Conservation (phyloP, 35 echinoderm and acorn worm genomes). For the Anneissia japonica region DNA sequence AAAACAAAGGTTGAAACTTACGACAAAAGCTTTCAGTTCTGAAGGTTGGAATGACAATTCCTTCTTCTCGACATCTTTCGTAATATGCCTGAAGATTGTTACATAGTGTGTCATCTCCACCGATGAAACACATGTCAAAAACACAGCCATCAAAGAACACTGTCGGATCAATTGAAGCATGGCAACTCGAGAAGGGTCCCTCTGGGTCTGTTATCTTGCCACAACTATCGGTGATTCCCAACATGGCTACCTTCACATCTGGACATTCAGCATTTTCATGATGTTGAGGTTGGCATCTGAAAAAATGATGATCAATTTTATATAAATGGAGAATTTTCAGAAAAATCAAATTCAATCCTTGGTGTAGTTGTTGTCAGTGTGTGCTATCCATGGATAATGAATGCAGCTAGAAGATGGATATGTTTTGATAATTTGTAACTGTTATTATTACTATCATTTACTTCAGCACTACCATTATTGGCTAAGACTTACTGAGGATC, state of each 20-base stretch:
- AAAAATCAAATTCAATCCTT: too few relatives aligned
- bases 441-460: too few relatives aligned
- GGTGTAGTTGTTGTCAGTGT: too few relatives aligned
- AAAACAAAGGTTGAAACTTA: too few relatives aligned
- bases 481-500: slow-evolving; percentile 2
- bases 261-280: background rate
- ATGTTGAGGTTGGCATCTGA: background rate
- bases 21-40: background rate
- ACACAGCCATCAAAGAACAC: background rate
- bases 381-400: too few relatives aligned
- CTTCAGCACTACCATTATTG: too few relatives aligned
- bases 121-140: slow-evolving; percentile 1
- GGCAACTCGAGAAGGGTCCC: background rate
- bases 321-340: too few relatives aligned
- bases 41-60: background rate
- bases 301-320: too few relatives aligned
- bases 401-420: too few relatives aligned
- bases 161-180: background rate
- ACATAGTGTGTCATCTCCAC: background rate
- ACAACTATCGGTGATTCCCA: background rate
- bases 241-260: background rate
- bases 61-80: background rate
- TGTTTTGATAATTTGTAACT: too few relatives aligned
- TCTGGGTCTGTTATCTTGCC: background rate
- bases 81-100: background rate